Evolutionary conservation across 2,797 vertebrate genomes (phyloP), one percentile per base, ranked within the genome.

Genomic region (Sparus aurata): DNA sequence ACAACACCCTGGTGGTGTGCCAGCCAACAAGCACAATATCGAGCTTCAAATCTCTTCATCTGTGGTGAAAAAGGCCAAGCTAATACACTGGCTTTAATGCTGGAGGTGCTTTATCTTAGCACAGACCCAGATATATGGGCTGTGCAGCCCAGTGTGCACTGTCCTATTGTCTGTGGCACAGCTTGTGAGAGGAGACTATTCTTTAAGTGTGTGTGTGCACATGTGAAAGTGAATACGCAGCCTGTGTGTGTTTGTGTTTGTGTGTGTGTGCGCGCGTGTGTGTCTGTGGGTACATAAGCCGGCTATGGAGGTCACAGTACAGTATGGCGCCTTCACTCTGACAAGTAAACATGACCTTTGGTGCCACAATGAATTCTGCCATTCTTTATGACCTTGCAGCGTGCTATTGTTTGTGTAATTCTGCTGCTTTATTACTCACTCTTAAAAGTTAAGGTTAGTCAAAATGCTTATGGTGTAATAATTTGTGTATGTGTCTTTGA

Each of bases 331-430:
- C 92, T 93, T 94, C 93, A 91, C 89, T 94, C 87, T 94, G 93
- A 94, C 93, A 93, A 95, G 94, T 93, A 94, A 95, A 94, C 93
- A 93, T 94, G 92, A 95, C 94, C 94, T 95, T 94, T 94, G 86
- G 90, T 89, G 94, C 91, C 90, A 87, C 91, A 78, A 81, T 90
- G 89, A 91, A 93, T 94, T 92, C 87, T 86, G 85, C 83, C 80
- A 89, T 92, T 94, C 91, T 91, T 91, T 87, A 79, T 93, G 93
- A 95, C 93, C 93, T 93, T 91, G 91, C 75, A 69, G 74, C 17
- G 78, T 89, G 78, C 82, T 93, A 82, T 89, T 92, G 87, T 93
- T 92, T 84, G 82, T 90, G 82, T 92, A 90, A 89, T 87, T 90
- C 79, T 73, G 66, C 72, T 72, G 86, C 70, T 64, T 79, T 88